Percentiles rank a stretch among this genome's conserved stretches.
Evolutionary conservation across 2,113 vertebrate species (phyloP).

Genomic region (Alosa alosa): DNA sequence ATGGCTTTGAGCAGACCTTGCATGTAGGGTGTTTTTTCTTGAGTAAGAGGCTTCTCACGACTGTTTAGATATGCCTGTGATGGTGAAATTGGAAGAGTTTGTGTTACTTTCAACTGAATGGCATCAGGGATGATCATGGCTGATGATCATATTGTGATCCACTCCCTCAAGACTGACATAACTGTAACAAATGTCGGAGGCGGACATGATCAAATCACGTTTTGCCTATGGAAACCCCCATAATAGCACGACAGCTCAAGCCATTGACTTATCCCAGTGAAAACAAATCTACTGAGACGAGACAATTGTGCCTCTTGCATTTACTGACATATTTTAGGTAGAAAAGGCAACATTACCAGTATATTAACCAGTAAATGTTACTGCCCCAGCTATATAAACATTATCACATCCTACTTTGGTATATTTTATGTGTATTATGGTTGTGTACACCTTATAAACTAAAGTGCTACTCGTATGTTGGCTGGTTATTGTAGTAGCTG

Average conservation of each 20-base stretch:
- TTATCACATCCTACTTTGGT: background rate
- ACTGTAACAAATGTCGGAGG: constrained; percentile 5
- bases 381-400: background rate
- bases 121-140: background rate
- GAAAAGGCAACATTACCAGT: background rate
- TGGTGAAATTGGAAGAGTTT: background rate
- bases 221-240: background rate
- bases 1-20: background rate
- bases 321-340: background rate
- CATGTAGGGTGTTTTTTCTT: background rate
- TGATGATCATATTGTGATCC: background rate
- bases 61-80: background rate
- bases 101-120: background rate
- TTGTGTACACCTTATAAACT: background rate
- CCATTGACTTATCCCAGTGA: background rate
- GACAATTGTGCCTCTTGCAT: background rate
- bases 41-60: background rate
- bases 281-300: background rate
- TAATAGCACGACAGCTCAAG: background rate
- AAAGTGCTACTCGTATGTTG: constrained; percentile 1
- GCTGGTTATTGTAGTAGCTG: background rate
- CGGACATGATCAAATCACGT: background rate
- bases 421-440: background rate
- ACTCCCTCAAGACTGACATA: background rate
- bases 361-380: background rate